Base-by-base conservation (phyloP, 2,888 invertebrate species). In the Carterocephalus palaemon region DNA sequence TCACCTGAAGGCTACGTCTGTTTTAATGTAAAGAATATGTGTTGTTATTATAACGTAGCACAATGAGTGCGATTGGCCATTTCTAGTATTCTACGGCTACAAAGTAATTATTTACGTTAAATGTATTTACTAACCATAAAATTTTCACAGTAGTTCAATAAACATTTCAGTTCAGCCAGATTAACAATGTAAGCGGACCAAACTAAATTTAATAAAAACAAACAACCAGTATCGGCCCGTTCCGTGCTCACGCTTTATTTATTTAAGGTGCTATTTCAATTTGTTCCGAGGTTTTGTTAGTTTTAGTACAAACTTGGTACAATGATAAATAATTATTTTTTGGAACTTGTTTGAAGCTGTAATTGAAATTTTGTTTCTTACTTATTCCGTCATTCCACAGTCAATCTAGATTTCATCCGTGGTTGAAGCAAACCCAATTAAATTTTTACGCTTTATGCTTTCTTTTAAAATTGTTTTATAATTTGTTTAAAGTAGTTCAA, bases 51-150 rank as follows among this genome's bases (percentile, higher is more conserved):
- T n/a, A n/a, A n/a, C n/a, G n/a, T n/a, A n/a, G n/a, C n/a, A n/a
- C n/a, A n/a, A n/a, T n/a, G n/a, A n/a, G n/a, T n/a, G n/a, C n/a
- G n/a, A n/a, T n/a, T n/a, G n/a, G n/a, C n/a, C n/a, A n/a, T n/a
- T n/a, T n/a, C n/a, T n/a, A n/a, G n/a, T n/a, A n/a, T 39, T 31
- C 39, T 20, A 22, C 22, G 20, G 2, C 31, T 39, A 39, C 39
- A 39, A 29, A 39, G 31, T 31, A 15, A 28, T 4, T 28, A 28
- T 20, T 10, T 38, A 28, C 38, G 26, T 19, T 26, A 37, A 4
- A 15, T 28, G 39, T 39, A 22, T 39, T 15, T 15, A 39, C 22
- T 39, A 31, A 31, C 39, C 39, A 22, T 39, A 29, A 39, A 39
- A 39, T 29, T 39, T 15, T 20, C 7, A 10, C 22, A 29, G 7